Conservation (phyloP, 2,113 vertebrate species). For the Uria aalge region DNA sequence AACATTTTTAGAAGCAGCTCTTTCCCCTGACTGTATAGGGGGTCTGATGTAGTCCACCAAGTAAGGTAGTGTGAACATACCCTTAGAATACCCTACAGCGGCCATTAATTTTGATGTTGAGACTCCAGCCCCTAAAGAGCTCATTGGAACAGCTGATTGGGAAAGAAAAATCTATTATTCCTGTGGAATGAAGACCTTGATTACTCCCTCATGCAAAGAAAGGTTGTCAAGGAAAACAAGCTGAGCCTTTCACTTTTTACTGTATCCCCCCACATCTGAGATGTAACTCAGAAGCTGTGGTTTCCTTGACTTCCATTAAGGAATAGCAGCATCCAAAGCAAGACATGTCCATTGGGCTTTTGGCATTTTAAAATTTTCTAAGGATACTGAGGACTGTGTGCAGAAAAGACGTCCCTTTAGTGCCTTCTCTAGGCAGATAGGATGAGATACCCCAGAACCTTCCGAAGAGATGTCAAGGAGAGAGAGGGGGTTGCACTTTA, state of each 20-base stretch:
- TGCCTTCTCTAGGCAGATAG: not conserved
- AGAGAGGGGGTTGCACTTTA: not conserved
- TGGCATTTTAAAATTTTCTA: not conserved
- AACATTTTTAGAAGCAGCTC: not conserved
- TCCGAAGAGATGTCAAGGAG: not conserved
- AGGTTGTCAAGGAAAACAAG: not conserved
- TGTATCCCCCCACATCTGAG: not conserved
- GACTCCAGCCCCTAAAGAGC: not conserved
- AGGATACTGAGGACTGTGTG: not conserved
- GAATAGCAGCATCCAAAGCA: not conserved
- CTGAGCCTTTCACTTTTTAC: not conserved
- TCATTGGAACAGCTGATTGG: not conserved
- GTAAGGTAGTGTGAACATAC: not conserved
- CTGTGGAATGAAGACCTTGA: not conserved
- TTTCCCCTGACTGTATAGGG: not conserved
- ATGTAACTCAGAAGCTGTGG: not conserved
- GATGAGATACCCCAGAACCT: not conserved
- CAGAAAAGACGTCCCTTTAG: not conserved
- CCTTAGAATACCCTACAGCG: not conserved
- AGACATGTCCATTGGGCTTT: not conserved
- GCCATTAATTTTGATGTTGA: not conserved
- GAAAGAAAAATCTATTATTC: not conserved
- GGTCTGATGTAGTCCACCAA: not conserved
- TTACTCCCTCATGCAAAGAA: not conserved
- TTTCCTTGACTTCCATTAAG: not conserved